Base-by-base conservation (phyloP, 2,888 invertebrate genomes). In the Acronicta aceris region DNA sequence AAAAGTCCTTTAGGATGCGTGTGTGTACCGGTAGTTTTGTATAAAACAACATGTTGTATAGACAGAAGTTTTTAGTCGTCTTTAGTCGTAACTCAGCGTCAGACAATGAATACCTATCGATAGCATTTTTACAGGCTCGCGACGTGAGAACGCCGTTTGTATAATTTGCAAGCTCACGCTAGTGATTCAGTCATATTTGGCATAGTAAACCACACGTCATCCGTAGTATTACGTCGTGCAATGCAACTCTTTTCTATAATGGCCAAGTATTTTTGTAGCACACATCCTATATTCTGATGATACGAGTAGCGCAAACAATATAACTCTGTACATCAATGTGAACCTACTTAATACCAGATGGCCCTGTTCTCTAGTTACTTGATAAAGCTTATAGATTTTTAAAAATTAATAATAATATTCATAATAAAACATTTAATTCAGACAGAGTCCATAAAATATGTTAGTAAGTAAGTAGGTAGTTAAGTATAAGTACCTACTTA, bases 81-180 rank as follows among this genome's bases (percentile, higher is more conserved):
- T 51, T 56, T 53, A 53, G 49, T 25, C 45, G 30, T 55, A 52
- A 40, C 41, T 50, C 46, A 36, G 7, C 1, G 15, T 25, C 17
- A 45, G 56, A 74, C 50, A 56, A 38, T 41, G 52, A 56, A 71
- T n/a, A n/a, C n/a, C n/a, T n/a, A n/a, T n/a, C n/a, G n/a, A n/a
- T 52, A 36, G 55, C 62, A 74, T 71, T 68, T 68, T 54, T 48
- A 45, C 65, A 69, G 2, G 4, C 59, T 62, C 52, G 43, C 53
- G 40, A 61, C 38, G 33, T 36, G 55, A 65, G 52, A 59, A 54
- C 62, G 53, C 53, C 51, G 57, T 53, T 62, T 46, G 27, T 51
- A 43, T 53, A 53, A 71, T 76, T 74, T 71, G 60, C 68, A 66
- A 70, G 21, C 33, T 59, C 74, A 78, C 65, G 63, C 13, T 60